Evolutionary conservation across 2,113 vertebrate genomes (phyloP).

Genomic region (Cyprichromis sp.): DNA sequence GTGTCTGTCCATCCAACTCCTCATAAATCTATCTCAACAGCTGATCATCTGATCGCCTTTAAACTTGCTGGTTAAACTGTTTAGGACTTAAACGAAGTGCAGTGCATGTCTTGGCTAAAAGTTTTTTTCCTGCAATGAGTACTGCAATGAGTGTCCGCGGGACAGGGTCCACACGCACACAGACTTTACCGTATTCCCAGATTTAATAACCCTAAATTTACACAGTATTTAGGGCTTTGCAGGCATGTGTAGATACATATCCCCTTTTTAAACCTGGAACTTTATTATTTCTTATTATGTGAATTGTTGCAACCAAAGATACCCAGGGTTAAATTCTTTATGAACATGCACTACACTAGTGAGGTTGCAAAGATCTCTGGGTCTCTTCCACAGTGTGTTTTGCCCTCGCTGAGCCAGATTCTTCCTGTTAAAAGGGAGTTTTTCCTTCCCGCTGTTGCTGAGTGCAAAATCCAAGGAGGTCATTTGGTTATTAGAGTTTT

Average conservation of each 20-base stretch:
- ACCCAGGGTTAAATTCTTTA: neutral
- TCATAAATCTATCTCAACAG: neutral
- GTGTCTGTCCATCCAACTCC: neutral
- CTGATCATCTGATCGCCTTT: neutral
- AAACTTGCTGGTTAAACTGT: neutral
- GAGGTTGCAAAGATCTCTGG: neutral
- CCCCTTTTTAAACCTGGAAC: neutral
- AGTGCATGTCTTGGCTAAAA: neutral
- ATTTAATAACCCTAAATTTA: neutral
- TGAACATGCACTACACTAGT: neutral
- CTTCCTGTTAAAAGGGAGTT: neutral
- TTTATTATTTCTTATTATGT: neutral
- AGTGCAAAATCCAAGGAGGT: neutral
- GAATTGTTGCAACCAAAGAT: neutral
- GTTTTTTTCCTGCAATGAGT: neutral
- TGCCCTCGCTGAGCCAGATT: neutral
- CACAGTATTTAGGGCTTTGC: neutral
- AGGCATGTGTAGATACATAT: neutral
- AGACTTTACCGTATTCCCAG: neutral
- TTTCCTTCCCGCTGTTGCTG: neutral
- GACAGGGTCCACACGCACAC: neutral
- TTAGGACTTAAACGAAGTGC: neutral
- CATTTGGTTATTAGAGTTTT: neutral
- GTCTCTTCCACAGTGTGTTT: fast-evolving
- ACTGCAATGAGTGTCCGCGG: neutral